These are phyloP conservation scores for Reticulitermes speratus DNA, from an alignment of 1,140 invertebrate genomes.

Conservation along the genomic window DNA sequence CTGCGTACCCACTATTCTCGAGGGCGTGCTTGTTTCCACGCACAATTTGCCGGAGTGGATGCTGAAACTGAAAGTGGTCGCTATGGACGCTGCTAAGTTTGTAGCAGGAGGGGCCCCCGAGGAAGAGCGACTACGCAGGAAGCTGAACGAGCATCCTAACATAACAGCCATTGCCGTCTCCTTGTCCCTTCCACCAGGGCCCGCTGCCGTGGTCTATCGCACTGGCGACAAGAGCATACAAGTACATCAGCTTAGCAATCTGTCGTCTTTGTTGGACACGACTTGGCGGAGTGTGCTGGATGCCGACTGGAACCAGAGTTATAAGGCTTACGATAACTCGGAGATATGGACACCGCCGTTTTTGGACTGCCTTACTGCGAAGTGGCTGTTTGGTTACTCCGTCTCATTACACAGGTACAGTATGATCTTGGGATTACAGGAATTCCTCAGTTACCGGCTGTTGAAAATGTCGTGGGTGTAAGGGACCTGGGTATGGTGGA, in stretches of 20 bases:
- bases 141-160: not conserved
- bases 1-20: not conserved
- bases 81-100: not conserved
- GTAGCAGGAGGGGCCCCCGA: not conserved
- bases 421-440: too few species aligned
- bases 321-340: not conserved
- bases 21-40: not conserved
- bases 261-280: not conserved
- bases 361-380: constrained; percentile 19
- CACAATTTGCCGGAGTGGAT: not conserved
- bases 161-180: not conserved
- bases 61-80: not conserved
- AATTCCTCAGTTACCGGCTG: not conserved
- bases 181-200: not conserved
- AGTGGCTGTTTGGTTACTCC: constrained; percentile 18
- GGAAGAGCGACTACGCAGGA: not conserved
- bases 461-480: not conserved
- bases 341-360: constrained; percentile 27
- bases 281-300: not conserved
- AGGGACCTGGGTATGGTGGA: not conserved
- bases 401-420: not conserved
- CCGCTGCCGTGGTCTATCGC: not conserved
- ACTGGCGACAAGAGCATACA: not conserved
- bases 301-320: constrained; percentile 15
- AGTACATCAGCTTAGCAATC: not conserved